phyloP scores from a whole-genome alignment of 2,113 vertebrate genomes.

The Strix uralensis region DNA sequence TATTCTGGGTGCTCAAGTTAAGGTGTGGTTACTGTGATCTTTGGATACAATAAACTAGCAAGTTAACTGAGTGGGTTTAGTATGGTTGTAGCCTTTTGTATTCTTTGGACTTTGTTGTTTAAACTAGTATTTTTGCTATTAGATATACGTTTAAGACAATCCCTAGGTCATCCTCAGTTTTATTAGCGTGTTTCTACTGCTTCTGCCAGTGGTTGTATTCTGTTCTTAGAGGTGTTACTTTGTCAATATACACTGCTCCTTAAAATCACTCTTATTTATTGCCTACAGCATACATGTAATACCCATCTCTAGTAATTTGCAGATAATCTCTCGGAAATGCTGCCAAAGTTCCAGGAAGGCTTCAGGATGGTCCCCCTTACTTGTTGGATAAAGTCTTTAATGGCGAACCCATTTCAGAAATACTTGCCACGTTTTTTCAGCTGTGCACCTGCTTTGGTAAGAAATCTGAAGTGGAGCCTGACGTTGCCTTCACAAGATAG shows the following conservation, averaged over 20 bases:
- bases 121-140: neutral
- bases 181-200: neutral
- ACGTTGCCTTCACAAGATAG: conserved; percentile 37
- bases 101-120: neutral
- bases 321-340: neutral
- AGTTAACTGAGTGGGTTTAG: neutral
- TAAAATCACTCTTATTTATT: conserved; percentile 37
- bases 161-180: neutral
- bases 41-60: neutral
- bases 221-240: conserved; percentile 17
- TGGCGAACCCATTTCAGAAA: neutral
- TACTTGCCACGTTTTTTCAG: conserved; percentile 49
- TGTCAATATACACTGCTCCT: neutral
- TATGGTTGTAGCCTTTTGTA: neutral
- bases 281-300: neutral
- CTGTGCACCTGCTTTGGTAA: conserved; percentile 60
- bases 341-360: conserved; percentile 60
- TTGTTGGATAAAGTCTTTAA: conserved; percentile 9
- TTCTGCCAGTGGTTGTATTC: neutral
- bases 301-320: neutral
- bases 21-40: neutral
- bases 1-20: neutral
- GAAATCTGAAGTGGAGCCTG: conserved; percentile 31
- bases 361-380: neutral
- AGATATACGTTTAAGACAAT: neutral